Conservation (phyloP, 2,113 vertebrate species). For the Peromyscus californicus region DNA sequence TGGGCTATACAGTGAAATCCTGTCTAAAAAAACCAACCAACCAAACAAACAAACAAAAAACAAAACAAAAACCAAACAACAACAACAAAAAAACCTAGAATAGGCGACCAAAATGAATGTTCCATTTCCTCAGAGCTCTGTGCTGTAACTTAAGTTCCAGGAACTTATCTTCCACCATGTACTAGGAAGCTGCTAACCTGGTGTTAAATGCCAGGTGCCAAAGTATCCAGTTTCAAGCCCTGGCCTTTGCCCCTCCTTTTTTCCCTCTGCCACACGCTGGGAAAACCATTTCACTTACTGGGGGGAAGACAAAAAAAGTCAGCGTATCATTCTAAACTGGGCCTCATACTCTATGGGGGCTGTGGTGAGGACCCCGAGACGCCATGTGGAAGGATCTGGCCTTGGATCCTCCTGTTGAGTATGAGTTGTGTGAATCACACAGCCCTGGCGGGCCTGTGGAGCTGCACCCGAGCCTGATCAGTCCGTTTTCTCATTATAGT, state of each 20-base stretch:
- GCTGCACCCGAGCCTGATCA: not conserved
- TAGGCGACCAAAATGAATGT: not conserved
- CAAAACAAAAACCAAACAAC: not conserved
- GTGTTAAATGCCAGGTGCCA: not conserved
- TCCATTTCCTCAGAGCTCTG: not conserved
- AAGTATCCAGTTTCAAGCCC: not conserved
- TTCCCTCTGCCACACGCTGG: not conserved
- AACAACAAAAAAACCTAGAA: not conserved
- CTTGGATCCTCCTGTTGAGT: not conserved
- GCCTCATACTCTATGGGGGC: not conserved
- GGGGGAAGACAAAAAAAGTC: not conserved
- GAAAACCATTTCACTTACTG: not conserved
- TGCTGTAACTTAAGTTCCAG: not conserved
- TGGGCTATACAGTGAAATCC: not conserved
- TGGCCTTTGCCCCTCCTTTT: not conserved
- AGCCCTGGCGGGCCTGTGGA: not conserved
- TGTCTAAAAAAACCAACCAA: not conserved
- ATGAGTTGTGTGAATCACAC: not conserved
- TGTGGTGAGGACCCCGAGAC: not conserved
- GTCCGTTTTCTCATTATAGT: not conserved
- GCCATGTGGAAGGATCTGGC: not conserved
- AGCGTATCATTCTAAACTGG: not conserved
- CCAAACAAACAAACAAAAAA: not conserved
- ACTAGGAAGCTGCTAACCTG: not conserved
- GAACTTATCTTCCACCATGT: not conserved